Evolutionary conservation across 1,140 invertebrate genomes (phyloP).

Genomic region (Drosophila pachea): DNA sequence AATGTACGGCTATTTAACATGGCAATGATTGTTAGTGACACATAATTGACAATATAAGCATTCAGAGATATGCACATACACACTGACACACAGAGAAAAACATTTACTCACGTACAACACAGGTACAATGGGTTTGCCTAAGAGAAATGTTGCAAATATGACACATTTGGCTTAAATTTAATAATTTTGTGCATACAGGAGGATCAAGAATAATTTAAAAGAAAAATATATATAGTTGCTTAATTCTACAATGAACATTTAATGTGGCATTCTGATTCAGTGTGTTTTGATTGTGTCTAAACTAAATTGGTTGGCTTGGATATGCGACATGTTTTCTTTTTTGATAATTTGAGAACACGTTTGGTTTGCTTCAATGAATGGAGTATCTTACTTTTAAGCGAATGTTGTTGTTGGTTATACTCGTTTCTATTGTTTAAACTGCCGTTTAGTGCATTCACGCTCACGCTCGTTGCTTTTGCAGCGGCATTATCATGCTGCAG

Average conservation of each 20-base stretch:
- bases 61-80: constrained; percentile 17
- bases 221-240: constrained; percentile 26
- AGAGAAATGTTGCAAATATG: constrained; percentile 63
- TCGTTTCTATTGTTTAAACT: constrained; percentile 74
- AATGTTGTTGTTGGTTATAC: constrained; percentile 70
- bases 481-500: constrained; percentile 57
- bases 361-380: constrained; percentile 61
- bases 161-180: constrained; percentile 45
- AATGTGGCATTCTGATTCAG: constrained; percentile 9
- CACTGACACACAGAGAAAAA: constrained; percentile 11
- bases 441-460: constrained; percentile 58
- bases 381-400: constrained; percentile 77
- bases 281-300: constrained; percentile 21
- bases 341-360: constrained; percentile 56
- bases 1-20: constrained; percentile 22
- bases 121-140: constrained; percentile 36
- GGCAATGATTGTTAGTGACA: constrained; percentile 36
- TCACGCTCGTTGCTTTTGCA: constrained; percentile 57
- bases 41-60: constrained; percentile 3
- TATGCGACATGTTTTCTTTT: constrained; percentile 46
- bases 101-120: constrained; percentile 30
- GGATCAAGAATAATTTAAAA: constrained; percentile 22
- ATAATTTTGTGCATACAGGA: constrained; percentile 41
- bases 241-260: constrained; percentile 2
- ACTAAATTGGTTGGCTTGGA: constrained; percentile 42